Conservation (phyloP, 1,140 invertebrate species). For the Himalopsyche phryganea region DNA sequence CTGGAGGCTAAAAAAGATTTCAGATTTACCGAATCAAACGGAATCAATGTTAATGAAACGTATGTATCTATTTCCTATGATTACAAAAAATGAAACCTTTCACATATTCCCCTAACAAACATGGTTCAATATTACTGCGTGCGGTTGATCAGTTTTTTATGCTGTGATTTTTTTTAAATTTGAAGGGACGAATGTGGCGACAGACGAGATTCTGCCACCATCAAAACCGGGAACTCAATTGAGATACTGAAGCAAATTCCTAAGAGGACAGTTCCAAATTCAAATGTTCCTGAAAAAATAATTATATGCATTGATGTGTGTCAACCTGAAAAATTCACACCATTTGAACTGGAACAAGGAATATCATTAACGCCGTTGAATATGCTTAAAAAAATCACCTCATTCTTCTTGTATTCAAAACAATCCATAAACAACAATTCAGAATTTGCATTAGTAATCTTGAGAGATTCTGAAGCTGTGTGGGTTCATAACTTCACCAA, state of each 20-base stretch:
- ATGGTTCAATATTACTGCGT: no score
- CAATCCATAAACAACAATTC: slow-evolving; percentile 59
- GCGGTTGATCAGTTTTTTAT: no score
- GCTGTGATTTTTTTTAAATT: no score
- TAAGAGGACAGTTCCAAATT: slow-evolving; percentile 46
- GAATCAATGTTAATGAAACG: slow-evolving; percentile 18
- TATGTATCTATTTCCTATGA: slow-evolving; percentile 7
- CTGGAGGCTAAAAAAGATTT: slow-evolving; percentile 11
- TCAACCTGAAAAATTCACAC: slow-evolving; percentile 56
- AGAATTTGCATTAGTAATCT: slow-evolving; percentile 63
- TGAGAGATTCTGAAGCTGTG: slow-evolving; percentile 53
- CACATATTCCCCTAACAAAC: no score
- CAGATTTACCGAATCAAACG: slow-evolving; percentile 4
- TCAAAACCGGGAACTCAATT: slow-evolving; percentile 16
- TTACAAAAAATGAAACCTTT: no score
- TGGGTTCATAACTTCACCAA: slow-evolving; percentile 64
- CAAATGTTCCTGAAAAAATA: slow-evolving; percentile 62
- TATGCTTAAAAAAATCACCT: slow-evolving; percentile 62
- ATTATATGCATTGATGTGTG: slow-evolving; percentile 66
- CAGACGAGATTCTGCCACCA: slow-evolving; percentile 6
- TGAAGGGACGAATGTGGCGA: slow-evolving; percentile 19
- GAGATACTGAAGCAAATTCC: slow-evolving; percentile 23
- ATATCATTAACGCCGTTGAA: slow-evolving; percentile 43
- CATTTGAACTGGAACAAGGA: slow-evolving; percentile 57
- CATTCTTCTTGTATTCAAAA: slow-evolving; percentile 66